Evolutionary conservation across 2,797 vertebrate species (phyloP), one percentile per base, ranked within the genome.

Genomic region (Eurystomus glaucurus): DNA sequence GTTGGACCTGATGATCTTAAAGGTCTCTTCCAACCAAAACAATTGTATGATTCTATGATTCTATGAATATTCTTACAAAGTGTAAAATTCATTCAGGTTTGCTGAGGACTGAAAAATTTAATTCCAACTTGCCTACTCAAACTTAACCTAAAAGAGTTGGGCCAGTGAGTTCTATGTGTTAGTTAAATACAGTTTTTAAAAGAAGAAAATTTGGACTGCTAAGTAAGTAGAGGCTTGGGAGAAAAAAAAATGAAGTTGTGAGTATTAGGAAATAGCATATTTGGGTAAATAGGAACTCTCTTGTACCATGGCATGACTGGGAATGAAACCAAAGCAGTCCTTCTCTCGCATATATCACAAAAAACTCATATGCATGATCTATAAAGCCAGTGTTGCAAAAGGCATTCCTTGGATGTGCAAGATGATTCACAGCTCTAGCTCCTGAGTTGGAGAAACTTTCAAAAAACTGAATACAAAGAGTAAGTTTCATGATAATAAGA

Each of bases 241-340:
- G 28, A 22, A 3, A 18, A 29, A 37, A 29, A 37, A 85, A 4
- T 39, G 33, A 74, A 75, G 39, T 12, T 54, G 15, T 21, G 29
- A 88, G 10, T 41, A 41, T 15, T 39, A 75, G 54, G 50, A 95
- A 83, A 93, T 58, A 18, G 39, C 4, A 3, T 54, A 31, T 84
- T 84, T 75, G 45, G 52, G 72, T 69, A 93, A 90, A 93, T n/a
- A 92, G 85, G 69, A 86, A 39, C 41, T 81, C 50, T 81, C 50
- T 12, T 90, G 93, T 94, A 62, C 62, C 18, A 25, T 33, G 19
- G 50, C 43, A 52, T 37, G 43, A 22, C 51, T 86, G 48, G 39
- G 62, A 85, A 70, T 46, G 50, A 72, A 90, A 86, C 15, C 76
- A 93, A 78, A 86, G 60, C 55, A 43, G 11, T 43, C 14, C 15